Conservation (phyloP, 2,113 vertebrate species). For the Bufo gargarizans region DNA sequence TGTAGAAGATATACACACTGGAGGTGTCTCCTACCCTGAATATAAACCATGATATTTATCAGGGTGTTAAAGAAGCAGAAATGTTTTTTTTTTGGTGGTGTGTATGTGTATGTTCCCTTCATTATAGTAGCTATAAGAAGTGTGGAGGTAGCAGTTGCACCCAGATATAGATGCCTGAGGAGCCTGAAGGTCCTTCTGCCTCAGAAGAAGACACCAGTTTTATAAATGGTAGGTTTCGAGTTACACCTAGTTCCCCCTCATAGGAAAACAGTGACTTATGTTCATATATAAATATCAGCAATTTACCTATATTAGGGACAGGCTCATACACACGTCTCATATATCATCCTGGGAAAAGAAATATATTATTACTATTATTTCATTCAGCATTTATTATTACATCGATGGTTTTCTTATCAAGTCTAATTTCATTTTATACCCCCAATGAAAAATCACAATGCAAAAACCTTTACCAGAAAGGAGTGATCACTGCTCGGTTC, state of each 20-base stretch:
- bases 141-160: neutral
- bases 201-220: too few species aligned
- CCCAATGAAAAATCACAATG: too few species aligned
- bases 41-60: neutral
- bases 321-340: neutral
- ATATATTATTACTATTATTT: neutral
- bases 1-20: neutral
- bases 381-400: neutral
- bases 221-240: too few species aligned
- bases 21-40: neutral
- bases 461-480: too few species aligned
- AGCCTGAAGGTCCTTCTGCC: too few species aligned
- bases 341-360: constrained; percentile 15
- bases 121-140: neutral
- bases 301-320: neutral
- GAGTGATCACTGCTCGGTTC: too few species aligned
- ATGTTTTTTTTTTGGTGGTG: neutral
- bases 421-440: too few species aligned
- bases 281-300: neutral
- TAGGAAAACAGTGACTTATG: neutral
- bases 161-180: too few species aligned
- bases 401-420: too few species aligned
- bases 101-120: neutral
- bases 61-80: neutral
- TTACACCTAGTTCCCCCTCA: neutral